phyloP scores from a whole-genome alignment of 2,113 vertebrate genomes.

The Halcyon malimbica region DNA sequence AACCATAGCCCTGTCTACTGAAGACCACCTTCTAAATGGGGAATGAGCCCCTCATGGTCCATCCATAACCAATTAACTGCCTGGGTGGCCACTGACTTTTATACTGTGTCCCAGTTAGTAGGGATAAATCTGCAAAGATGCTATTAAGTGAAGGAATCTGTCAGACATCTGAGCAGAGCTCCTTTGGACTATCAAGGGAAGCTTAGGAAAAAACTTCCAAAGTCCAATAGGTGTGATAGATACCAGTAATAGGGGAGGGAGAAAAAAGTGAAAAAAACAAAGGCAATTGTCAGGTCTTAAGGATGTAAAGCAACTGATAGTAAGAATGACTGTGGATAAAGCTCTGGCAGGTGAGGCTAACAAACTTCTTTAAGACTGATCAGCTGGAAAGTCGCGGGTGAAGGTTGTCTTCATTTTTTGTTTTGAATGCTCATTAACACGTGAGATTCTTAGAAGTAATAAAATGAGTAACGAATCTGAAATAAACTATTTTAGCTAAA shows the following conservation, averaged over 20 bases:
- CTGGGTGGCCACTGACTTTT: background rate
- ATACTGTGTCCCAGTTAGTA: background rate
- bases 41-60: background rate
- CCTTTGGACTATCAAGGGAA: background rate
- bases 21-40: background rate
- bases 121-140: background rate
- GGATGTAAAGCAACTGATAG: background rate
- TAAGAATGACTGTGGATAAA: background rate
- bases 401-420: background rate
- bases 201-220: background rate
- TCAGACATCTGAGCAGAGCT: background rate
- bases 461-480: background rate
- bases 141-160: background rate
- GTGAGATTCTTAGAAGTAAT: background rate
- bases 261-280: background rate
- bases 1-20: background rate
- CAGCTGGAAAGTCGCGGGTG: background rate
- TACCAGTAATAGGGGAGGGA: rapidly evolving
- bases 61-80: background rate
- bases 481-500: background rate
- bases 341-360: background rate
- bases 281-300: background rate
- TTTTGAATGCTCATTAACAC: background rate
- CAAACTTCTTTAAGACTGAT: background rate
- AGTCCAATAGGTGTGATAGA: background rate